Evolutionary conservation across 2,113 vertebrate genomes (phyloP), one percentile per base, ranked within the genome.

Genomic region (Toxostoma redivivum): DNA sequence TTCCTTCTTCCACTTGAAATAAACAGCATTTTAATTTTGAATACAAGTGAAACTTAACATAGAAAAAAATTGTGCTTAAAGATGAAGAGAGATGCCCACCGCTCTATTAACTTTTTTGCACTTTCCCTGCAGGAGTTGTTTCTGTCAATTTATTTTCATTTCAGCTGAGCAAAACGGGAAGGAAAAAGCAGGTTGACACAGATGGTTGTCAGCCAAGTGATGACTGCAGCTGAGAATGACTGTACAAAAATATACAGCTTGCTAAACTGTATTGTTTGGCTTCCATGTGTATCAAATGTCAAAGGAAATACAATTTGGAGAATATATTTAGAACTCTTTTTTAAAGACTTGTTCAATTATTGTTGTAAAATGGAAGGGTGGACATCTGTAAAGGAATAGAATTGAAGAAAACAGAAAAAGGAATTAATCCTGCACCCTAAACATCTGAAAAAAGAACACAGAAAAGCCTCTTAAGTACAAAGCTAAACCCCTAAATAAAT

Each of bases 121-220:
- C 87, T 88, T 94, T 89, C 60, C 64, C 54, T 74, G 77, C 50
- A 94, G 65, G 92, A 97, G 88, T 93, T 92, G 57, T 85, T 95
- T 94, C 86, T 97, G 89, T 76, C 93, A 81, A 69, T 90, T 95
- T 90, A 92, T 92, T 94, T 96, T 86, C 86, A 47, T 85, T 92
- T 95, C 94, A 92, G 83, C 90, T 91, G 83, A 92, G 96, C 42
- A 93, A 94, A 95, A 96, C 0, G 38, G 77, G 87, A 95, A 93
- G 45, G 64, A 92, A 95, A 82, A 94, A 92, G 65, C 95, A 97
- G 93, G 92, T 60, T 85, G 87, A 91, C 88, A 84, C 95, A 96
- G 96, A 96, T 88, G 96, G 95, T 74, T 96, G 95, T 97, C 95
- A 92, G 91, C 38, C 62, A 81, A 91, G 94, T 90, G 95, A 97